Evolutionary conservation across 1,140 invertebrate genomes (phyloP).

Genomic region (Acromyrmex echinatior): DNA sequence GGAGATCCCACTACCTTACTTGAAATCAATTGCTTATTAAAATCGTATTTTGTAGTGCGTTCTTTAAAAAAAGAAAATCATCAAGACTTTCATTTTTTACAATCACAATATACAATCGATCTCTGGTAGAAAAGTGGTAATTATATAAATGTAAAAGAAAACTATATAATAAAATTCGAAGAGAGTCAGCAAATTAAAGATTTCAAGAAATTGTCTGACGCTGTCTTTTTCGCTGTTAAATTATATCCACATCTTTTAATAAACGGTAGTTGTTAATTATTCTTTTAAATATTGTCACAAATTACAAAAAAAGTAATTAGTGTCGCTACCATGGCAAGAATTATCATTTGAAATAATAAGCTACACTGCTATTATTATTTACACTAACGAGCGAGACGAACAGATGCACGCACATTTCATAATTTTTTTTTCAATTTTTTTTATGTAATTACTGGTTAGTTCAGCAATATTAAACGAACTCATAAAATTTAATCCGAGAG

Average conservation of each 20-base stretch:
- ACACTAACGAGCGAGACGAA: neutral
- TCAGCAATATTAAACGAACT: slow-evolving; percentile 38
- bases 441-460: no score
- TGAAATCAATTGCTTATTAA: no score
- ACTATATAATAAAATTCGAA: no score
- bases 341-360: slow-evolving; percentile 4
- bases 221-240: neutral
- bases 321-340: neutral
- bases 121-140: no score
- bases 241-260: neutral
- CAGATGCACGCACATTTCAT: neutral
- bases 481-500: slow-evolving; percentile 42
- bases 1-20: no score
- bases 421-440: neutral
- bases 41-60: no score
- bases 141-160: no score
- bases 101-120: no score
- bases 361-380: neutral
- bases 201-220: neutral
- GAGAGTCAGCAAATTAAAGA: neutral
- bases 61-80: no score
- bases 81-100: no score
- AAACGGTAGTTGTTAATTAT: neutral
- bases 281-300: neutral
- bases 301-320: slow-evolving; percentile 23